Percentiles rank a stretch among this genome's conserved stretches.
phyloP scores from a whole-genome alignment of 1,140 invertebrate genomes.

The Ostrea denselamellosa region DNA sequence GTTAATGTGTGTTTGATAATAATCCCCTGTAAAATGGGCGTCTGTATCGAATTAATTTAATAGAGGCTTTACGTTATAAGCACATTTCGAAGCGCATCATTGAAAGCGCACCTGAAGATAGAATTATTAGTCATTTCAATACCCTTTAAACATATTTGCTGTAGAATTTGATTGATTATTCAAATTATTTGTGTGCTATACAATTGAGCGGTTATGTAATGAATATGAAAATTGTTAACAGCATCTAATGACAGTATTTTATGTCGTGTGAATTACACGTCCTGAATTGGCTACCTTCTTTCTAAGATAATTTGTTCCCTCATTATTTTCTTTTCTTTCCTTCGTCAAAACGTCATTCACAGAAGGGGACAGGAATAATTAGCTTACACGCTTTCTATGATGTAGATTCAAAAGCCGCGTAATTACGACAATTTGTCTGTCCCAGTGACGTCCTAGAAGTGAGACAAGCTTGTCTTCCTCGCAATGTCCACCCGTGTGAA shows the following conservation, averaged over 20 bases:
- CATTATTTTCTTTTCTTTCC: conserved; percentile 36
- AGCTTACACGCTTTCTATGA: conserved; percentile 23
- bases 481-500: conserved; percentile 2
- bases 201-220: conserved; percentile 22
- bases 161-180: conserved; percentile 33
- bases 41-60: conserved; percentile 7
- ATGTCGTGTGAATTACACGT: not conserved
- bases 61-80: not conserved
- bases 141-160: conserved; percentile 30
- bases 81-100: conserved; percentile 14
- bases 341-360: conserved; percentile 35
- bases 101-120: conserved; percentile 28
- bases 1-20: not conserved
- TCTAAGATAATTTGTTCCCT: conserved; percentile 22
- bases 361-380: conserved; percentile 33
- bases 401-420: conserved; percentile 32
- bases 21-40: conserved; percentile 10
- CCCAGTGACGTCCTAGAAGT: conserved; percentile 6
- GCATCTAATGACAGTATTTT: conserved; percentile 30
- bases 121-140: conserved; percentile 11
- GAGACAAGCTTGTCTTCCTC: not conserved
- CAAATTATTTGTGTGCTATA: conserved; percentile 7
- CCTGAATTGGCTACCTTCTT: conserved; percentile 1
- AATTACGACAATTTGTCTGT: conserved; percentile 36
- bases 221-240: conserved; percentile 20